phyloP scores from a whole-genome alignment of 2,797 vertebrate genomes.

The Siniperca scherzeri region DNA sequence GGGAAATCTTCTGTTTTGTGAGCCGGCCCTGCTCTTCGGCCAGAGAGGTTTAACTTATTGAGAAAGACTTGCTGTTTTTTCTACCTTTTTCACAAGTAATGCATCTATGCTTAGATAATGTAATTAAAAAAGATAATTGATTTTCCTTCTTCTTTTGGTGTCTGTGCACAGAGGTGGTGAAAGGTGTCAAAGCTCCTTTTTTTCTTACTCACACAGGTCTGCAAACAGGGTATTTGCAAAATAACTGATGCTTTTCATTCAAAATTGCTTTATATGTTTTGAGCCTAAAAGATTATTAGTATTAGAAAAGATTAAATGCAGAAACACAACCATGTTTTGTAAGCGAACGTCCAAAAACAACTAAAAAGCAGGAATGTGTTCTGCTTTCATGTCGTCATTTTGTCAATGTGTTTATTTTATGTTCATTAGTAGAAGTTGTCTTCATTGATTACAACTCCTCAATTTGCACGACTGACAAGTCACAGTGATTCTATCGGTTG shows the following conservation, averaged over 20 bases:
- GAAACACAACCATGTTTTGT: conserved; percentile 59
- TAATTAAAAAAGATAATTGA: conserved; percentile 88
- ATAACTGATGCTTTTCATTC: conserved; percentile 40
- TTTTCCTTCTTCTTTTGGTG: conserved; percentile 78
- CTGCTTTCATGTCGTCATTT: conserved; percentile 50
- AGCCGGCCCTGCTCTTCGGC: conserved; percentile 79
- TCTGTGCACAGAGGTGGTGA: conserved; percentile 55
- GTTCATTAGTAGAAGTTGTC: not conserved
- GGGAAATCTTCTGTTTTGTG: conserved; percentile 84
- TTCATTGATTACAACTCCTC: not conserved
- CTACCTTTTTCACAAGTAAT: conserved; percentile 90
- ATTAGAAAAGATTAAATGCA: conserved; percentile 41
- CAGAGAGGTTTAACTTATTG: conserved; percentile 93
- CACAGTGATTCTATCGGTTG: not conserved
- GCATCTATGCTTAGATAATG: conserved; percentile 88
- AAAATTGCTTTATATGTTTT: conserved; percentile 55
- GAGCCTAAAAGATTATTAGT: conserved; percentile 17
- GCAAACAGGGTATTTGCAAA: conserved; percentile 64
- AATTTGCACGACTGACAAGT: not conserved
- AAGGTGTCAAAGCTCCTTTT: conserved; percentile 17
- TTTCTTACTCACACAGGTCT: conserved; percentile 42
- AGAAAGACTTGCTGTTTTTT: conserved; percentile 92
- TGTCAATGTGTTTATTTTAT: conserved; percentile 47
- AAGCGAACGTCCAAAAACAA: conserved; percentile 49
- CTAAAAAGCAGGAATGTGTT: conserved; percentile 52